A percentile compares a stretch with the other conserved stretches of the same genome.
Conservation (phyloP, 2,888 invertebrate genomes). For the Tinea trinotella region DNA sequence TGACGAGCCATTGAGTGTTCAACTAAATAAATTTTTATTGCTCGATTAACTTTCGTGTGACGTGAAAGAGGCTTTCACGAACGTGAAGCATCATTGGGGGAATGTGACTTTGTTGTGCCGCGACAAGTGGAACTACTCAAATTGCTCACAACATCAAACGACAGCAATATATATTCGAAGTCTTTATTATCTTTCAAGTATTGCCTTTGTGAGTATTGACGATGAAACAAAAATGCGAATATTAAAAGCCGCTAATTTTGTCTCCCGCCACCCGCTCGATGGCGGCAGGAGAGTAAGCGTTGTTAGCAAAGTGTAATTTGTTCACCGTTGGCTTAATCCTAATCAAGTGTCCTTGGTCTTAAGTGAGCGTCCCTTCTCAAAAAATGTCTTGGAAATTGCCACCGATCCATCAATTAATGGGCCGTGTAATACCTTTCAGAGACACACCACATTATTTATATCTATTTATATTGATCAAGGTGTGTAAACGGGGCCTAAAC, state of each 20-base stretch:
- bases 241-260: not conserved
- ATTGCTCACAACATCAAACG: no score
- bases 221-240: no score
- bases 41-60: not conserved
- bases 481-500: not conserved
- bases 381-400: not conserved
- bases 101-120: no score
- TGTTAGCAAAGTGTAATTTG: not conserved
- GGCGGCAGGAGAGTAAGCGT: not conserved
- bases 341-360: not conserved
- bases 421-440: no score
- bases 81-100: no score
- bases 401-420: not conserved
- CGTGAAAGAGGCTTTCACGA: not conserved
- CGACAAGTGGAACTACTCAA: no score
- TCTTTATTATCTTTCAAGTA: no score
- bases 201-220: no score
- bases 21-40: not conserved
- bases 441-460: no score
- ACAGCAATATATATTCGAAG: no score
- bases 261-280: no score
- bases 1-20: not conserved
- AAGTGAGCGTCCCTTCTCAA: not conserved
- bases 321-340: not conserved
- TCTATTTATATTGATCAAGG: no score